Percentiles rank a stretch among this genome's conserved stretches.
Evolutionary conservation across 2,797 vertebrate species (phyloP).

Genomic region (Dipus sagitta): DNA sequence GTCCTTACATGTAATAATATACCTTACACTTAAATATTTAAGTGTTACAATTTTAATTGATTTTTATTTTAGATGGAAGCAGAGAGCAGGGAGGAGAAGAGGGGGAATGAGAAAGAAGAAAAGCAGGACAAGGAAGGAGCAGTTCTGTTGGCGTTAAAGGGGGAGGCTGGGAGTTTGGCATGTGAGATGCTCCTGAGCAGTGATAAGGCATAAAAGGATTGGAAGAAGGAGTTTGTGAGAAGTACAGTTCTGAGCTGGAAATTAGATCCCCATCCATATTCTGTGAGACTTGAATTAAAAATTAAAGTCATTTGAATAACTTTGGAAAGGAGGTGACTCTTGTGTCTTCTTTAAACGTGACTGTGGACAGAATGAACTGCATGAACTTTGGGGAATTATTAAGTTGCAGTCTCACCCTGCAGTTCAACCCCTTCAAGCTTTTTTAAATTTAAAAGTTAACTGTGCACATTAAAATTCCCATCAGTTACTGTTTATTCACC

Average conservation of each 20-base stretch:
- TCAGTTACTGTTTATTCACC: slow-evolving; percentile 46
- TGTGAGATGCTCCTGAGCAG: not conserved
- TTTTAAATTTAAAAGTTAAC: slow-evolving; percentile 45
- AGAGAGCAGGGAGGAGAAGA: not conserved
- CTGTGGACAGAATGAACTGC: slow-evolving; percentile 3
- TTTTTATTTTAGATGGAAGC: not conserved
- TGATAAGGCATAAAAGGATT: not conserved
- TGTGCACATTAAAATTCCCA: slow-evolving; percentile 63
- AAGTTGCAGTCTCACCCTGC: not conserved
- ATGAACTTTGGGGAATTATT: not conserved
- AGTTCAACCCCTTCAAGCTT: slow-evolving; percentile 32
- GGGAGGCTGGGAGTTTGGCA: not conserved
- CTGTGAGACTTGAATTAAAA: slow-evolving; percentile 23
- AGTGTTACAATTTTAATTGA: not conserved
- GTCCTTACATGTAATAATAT: not conserved
- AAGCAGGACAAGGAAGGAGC: not conserved
- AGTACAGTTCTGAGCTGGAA: not conserved
- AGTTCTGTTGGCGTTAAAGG: not conserved
- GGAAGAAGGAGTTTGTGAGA: not conserved
- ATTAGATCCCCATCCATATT: not conserved
- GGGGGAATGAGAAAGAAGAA: not conserved
- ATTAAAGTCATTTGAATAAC: slow-evolving; percentile 29
- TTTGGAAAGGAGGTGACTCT: not conserved
- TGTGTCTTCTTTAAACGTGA: slow-evolving; percentile 52
- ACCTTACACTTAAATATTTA: not conserved